A percentile compares a stretch with the other conserved stretches of the same genome.
phyloP scores from a whole-genome alignment of 2,888 invertebrate species.

The Hyppa rectilinea region DNA sequence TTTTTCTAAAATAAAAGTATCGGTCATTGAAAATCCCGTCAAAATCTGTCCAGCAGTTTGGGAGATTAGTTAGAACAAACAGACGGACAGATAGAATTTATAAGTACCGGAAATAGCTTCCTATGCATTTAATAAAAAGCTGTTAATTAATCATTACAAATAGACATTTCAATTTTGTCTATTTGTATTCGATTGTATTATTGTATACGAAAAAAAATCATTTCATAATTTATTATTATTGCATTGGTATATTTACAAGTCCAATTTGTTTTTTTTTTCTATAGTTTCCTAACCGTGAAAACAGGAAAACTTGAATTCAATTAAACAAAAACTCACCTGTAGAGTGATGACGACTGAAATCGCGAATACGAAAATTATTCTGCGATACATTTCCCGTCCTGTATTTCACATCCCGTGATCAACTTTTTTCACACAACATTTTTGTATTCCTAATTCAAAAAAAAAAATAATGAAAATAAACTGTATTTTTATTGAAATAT shows the following conservation, averaged over 20 bases:
- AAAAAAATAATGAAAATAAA: slow-evolving; percentile 31
- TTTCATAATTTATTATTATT: slow-evolving; percentile 4
- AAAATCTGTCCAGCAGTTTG: too few species aligned
- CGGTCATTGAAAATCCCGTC: too few species aligned
- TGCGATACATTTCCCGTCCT: slow-evolving; percentile 82
- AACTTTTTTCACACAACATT: slow-evolving; percentile 74
- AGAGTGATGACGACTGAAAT: slow-evolving; percentile 78
- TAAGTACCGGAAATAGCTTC: too few species aligned
- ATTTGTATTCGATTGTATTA: background rate
- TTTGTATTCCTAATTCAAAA: slow-evolving; percentile 39
- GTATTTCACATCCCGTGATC: slow-evolving; percentile 78
- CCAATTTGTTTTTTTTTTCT: background rate
- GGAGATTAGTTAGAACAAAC: too few species aligned
- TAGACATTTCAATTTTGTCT: too few species aligned
- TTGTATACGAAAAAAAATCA: background rate
- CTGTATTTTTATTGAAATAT: slow-evolving; percentile 13
- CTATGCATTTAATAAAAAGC: too few species aligned
- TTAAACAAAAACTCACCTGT: slow-evolving; percentile 76
- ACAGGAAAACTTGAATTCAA: background rate
- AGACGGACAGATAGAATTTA: too few species aligned
- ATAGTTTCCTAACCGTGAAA: background rate
- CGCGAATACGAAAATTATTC: slow-evolving; percentile 76
- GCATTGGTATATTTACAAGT: background rate
- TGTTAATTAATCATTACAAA: too few species aligned
- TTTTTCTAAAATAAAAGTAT: too few species aligned